phyloP scores from a whole-genome alignment of 2,797 vertebrate species.

The Adelosebastes latens region DNA sequence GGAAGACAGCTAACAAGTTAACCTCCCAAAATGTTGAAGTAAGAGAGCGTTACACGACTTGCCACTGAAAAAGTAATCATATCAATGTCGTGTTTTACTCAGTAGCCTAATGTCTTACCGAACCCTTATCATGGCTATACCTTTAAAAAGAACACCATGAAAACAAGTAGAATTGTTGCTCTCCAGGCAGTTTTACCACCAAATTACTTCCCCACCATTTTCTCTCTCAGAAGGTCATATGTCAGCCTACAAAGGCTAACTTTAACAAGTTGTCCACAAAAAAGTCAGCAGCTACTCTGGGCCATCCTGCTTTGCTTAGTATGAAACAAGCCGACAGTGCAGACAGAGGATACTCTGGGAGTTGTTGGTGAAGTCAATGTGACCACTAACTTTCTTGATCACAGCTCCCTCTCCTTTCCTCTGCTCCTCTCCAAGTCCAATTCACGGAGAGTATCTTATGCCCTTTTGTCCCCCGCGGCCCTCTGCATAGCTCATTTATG shows the following conservation, averaged over 20 bases:
- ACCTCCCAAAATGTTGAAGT: not conserved
- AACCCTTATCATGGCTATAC: not conserved
- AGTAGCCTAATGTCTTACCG: not conserved
- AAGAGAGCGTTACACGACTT: not conserved
- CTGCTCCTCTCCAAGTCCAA: constrained; percentile 11
- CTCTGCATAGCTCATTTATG: constrained; percentile 64
- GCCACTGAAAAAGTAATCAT: not conserved
- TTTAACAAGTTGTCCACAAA: constrained; percentile 26
- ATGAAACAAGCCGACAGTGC: constrained; percentile 17
- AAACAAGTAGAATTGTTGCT: not conserved
- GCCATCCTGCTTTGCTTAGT: constrained; percentile 11
- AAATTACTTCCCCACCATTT: constrained; percentile 23
- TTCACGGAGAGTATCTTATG: constrained; percentile 39
- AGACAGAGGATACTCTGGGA: not conserved
- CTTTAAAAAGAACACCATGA: not conserved
- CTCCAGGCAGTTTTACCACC: not conserved
- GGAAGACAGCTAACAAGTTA: not conserved
- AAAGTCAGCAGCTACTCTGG: constrained; percentile 3
- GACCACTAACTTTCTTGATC: constrained; percentile 41
- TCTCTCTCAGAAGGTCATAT: constrained; percentile 7
- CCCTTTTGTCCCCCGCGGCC: constrained; percentile 56
- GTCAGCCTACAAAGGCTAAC: not conserved
- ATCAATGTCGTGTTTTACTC: not conserved
- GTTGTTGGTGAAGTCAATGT: constrained; percentile 28
- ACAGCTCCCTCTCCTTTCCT: not conserved